Percentiles rank a stretch among this genome's conserved stretches.
Evolutionary conservation across 2,888 invertebrate genomes (phyloP).

Genomic region (Dysmachus trigonus): DNA sequence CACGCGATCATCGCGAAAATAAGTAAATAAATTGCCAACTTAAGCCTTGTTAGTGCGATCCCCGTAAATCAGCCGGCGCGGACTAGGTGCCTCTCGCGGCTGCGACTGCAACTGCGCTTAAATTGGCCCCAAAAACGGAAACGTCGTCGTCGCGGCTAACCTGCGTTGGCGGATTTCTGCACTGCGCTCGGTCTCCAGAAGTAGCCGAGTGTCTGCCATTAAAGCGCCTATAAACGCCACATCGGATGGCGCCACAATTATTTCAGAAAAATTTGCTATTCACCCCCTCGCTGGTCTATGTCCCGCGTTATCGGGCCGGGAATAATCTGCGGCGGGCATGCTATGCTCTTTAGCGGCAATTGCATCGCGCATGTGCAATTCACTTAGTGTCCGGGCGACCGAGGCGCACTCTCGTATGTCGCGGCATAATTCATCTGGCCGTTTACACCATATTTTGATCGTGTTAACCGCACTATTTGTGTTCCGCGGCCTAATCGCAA

Average conservation of each 20-base stretch:
- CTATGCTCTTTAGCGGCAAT: constrained; percentile 14
- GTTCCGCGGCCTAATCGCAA: not conserved
- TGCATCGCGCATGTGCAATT: constrained; percentile 8
- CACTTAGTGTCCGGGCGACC: not conserved
- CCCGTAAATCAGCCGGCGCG: constrained; percentile 16
- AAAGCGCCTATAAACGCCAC: constrained; percentile 15
- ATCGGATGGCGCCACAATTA: constrained; percentile 39
- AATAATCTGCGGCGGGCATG: not conserved
- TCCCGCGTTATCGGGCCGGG: not conserved
- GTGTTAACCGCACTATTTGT: constrained; percentile 30
- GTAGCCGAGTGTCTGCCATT: constrained; percentile 2
- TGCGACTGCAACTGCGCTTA: not conserved
- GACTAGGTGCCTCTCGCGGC: not conserved
- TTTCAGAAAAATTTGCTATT: not conserved
- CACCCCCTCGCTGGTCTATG: not conserved
- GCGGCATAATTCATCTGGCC: constrained; percentile 8
- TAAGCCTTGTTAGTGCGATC: constrained; percentile 17
- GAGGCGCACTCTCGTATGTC: constrained; percentile 3
- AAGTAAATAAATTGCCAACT: constrained; percentile 16
- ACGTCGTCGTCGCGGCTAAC: not conserved
- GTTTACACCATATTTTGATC: constrained; percentile 31
- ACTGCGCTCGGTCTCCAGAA: not conserved
- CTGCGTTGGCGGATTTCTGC: constrained; percentile 12
- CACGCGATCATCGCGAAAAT: constrained; percentile 15
- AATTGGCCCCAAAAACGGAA: not conserved